Conservation (phyloP, 2,113 vertebrate genomes). For the Halichoerus grypus region DNA sequence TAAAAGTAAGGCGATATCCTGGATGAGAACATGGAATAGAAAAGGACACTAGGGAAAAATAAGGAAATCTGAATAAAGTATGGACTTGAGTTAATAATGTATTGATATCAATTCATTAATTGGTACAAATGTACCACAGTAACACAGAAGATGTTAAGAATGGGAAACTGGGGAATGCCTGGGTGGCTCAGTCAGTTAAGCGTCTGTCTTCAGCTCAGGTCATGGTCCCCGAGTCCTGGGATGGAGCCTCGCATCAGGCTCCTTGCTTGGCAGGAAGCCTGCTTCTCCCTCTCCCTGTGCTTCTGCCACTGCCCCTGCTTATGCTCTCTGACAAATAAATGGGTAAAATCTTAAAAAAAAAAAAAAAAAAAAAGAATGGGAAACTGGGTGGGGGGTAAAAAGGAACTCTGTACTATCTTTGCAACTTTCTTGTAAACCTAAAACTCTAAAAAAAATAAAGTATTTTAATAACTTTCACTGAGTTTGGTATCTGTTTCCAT, state of each 20-base stretch:
- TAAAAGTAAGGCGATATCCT: background rate
- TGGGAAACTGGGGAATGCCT: background rate
- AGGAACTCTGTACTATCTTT: background rate
- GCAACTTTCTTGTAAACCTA: background rate
- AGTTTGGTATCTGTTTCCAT: conserved; percentile 3
- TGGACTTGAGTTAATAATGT: background rate
- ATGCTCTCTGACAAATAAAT: too few species aligned
- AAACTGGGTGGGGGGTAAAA: background rate
- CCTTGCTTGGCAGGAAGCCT: too few species aligned
- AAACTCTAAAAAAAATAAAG: background rate
- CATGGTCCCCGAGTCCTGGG: too few species aligned
- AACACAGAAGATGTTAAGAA: background rate
- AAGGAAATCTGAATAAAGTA: background rate
- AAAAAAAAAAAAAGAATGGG: background rate
- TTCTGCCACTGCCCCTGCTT: too few species aligned
- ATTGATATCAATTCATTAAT: background rate
- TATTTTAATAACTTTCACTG: background rate
- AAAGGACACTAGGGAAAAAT: background rate
- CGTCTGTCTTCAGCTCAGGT: too few species aligned
- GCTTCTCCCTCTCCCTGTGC: too few species aligned
- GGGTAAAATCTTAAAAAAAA: too few species aligned
- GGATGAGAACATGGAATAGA: background rate
- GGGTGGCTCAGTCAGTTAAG: too few species aligned
- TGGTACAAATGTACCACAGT: background rate
- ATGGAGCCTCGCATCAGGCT: too few species aligned